Evolutionary conservation across 2,113 vertebrate genomes (phyloP).

Genomic region (Mixornis gularis): DNA sequence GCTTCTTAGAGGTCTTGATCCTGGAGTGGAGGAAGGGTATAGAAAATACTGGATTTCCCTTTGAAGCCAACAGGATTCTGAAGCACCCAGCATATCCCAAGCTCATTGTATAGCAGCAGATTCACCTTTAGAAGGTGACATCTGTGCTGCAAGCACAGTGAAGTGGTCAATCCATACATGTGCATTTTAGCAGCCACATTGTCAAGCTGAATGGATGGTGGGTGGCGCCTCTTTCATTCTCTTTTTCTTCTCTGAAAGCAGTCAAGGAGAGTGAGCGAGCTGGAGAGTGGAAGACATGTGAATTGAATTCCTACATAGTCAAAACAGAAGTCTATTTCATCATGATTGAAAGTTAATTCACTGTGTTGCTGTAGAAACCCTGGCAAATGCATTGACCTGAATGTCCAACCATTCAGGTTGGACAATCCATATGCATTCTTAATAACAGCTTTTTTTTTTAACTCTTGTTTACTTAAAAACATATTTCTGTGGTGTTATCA

Average conservation of each 20-base stretch:
- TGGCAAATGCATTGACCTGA: conserved; percentile 69
- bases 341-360: conserved; percentile 62
- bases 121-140: background rate
- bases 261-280: background rate
- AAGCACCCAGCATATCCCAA: background rate
- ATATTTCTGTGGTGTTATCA: conserved; percentile 42
- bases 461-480: conserved; percentile 62
- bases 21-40: background rate
- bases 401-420: conserved; percentile 38
- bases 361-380: conserved; percentile 72
- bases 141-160: background rate
- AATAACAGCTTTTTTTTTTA: conserved; percentile 67
- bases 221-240: background rate
- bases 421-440: conserved; percentile 22
- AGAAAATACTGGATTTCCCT: background rate
- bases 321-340: conserved; percentile 53
- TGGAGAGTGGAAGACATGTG: background rate
- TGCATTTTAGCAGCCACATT: background rate
- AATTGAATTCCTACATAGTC: conserved; percentile 19
- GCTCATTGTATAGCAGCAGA: background rate
- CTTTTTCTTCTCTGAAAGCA: background rate
- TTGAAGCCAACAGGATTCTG: background rate
- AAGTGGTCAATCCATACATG: background rate
- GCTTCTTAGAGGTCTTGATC: background rate
- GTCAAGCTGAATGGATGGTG: background rate